Evolutionary conservation across 2,797 vertebrate species (phyloP).

Genomic region (Poecile montanus): DNA sequence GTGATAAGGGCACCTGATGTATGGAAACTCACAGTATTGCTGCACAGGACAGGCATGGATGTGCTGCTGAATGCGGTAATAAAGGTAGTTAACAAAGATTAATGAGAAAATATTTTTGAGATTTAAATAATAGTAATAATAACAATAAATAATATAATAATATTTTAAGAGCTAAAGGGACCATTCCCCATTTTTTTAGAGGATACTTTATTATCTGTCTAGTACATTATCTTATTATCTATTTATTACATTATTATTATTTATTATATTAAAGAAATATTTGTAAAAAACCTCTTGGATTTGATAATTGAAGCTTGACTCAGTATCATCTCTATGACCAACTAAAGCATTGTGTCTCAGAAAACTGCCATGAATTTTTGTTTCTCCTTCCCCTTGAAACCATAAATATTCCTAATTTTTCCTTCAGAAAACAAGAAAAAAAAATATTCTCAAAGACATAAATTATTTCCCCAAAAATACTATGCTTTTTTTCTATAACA

Average conservation of each 20-base stretch:
- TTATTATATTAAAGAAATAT: not conserved
- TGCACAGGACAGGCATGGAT: not conserved
- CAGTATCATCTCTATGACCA: not conserved
- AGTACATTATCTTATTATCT: too few species aligned
- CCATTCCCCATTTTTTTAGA: not conserved
- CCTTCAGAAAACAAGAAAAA: not conserved
- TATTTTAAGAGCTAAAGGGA: accelerated
- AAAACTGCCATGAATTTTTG: not conserved
- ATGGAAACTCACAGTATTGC: not conserved
- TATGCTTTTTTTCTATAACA: not conserved
- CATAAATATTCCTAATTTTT: not conserved
- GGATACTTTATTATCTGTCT: accelerated
- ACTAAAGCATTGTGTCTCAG: not conserved
- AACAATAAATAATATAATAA: too few species aligned
- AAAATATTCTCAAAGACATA: not conserved
- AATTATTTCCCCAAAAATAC: not conserved
- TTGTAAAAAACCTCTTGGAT: not conserved
- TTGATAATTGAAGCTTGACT: not conserved
- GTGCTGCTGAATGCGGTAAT: not conserved
- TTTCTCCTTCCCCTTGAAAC: not conserved
- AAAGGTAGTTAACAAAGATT: not conserved
- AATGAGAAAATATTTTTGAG: not conserved
- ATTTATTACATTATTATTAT: too few species aligned
- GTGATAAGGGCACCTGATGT: not conserved
- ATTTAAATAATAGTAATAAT: not conserved